phyloP scores from a whole-genome alignment of 1,140 invertebrate genomes.

The Papilio machaon region DNA sequence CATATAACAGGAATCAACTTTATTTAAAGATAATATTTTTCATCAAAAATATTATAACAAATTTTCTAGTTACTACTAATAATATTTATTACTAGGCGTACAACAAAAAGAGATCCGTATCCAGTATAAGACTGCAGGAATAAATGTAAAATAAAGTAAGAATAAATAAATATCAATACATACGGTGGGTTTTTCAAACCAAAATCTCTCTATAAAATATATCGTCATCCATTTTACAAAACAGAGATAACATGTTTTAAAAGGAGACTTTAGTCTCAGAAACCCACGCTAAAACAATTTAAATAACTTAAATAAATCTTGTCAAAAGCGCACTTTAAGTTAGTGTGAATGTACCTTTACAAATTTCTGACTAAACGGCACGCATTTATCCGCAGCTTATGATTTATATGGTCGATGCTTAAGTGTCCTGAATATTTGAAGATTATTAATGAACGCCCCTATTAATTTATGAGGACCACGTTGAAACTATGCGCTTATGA shows the following conservation, averaged over 20 bases:
- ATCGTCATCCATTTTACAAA: too few species aligned
- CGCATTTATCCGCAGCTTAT: conserved; percentile 38
- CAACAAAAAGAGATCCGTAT: too few species aligned
- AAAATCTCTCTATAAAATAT: too few species aligned
- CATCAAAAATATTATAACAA: too few species aligned
- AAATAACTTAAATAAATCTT: not conserved
- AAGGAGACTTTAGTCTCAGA: too few species aligned
- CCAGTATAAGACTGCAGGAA: too few species aligned
- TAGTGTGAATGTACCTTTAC: conserved; percentile 15
- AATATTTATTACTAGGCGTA: too few species aligned
- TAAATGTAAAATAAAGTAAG: too few species aligned
- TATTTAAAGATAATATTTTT: too few species aligned
- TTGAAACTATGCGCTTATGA: conserved; percentile 4
- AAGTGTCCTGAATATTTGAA: conserved; percentile 45
- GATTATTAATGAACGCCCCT: conserved; percentile 36
- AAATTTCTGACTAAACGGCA: conserved; percentile 39
- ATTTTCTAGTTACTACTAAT: too few species aligned
- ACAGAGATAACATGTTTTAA: too few species aligned
- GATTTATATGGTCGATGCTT: conserved; percentile 42
- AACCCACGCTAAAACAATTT: not conserved
- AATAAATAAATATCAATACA: not conserved
- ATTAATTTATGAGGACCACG: conserved; percentile 28
- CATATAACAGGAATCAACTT: not conserved
- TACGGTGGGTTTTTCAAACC: too few species aligned
- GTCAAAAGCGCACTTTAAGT: not conserved